Evolutionary conservation across 2,888 invertebrate species (phyloP), one percentile per base, ranked within the genome.

Genomic region (Osedax frankpressi): DNA sequence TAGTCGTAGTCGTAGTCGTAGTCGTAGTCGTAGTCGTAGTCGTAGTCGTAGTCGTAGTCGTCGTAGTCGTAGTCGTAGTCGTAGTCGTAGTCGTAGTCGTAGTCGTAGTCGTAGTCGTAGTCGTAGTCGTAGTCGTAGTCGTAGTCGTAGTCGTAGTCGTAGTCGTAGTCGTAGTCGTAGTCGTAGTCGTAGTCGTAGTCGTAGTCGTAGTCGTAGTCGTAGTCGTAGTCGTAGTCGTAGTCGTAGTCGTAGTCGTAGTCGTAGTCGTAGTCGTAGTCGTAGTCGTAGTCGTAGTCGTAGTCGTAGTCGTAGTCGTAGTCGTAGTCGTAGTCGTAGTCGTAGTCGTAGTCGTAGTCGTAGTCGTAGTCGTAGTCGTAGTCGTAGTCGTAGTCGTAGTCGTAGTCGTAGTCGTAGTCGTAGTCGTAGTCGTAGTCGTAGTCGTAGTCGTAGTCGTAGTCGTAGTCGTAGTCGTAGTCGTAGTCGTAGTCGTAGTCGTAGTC

Each of bases 261-360:
- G 28, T 71, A 71, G 26, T 28, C 25, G 28, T 71, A 71, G 70
- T 28, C 25, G 70, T 71, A 71, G 28, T 28, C 71, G 28, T 71
- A 71, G 71, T 25, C 14, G 71, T 27, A 65, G 71, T 25, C 63
- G 71, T 63, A 71, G 71, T 25, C 63, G 71, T 63, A 71, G 71
- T 25, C 63, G 71, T 63, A 71, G 71, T 25, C 63, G 71, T 63
- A 71, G 71, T 25, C 1, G 71, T 63, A 71, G 71, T 25, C 63
- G 62, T 63, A 71, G 62, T 25, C 62, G 71, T 63, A 65, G 65
- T 25, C 14, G 65, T 26, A 65, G 65, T 25, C 11, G 65, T 65
- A 24, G 65, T 65, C 14, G 1, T 44, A 44, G 44, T 44, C 6
- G 44, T 44, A 44, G 44, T 44, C 6, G 44, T 44, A 44, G 44